Evolutionary conservation across 2,797 vertebrate genomes (phyloP).

Genomic region (Gadopsis bispinosus): DNA sequence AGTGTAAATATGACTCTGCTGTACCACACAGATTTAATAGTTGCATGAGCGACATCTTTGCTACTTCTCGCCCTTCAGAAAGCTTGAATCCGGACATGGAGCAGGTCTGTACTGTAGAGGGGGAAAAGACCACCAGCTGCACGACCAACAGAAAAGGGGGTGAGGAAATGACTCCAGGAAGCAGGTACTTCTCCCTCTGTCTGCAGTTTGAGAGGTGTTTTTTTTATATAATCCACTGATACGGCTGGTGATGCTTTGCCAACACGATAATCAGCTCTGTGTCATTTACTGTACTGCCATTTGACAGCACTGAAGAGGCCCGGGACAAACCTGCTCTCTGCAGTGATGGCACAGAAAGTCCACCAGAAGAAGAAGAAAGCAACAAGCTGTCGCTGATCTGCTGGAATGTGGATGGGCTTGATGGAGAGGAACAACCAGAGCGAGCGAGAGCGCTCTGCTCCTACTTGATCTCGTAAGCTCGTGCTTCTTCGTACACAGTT

Average conservation of each 20-base stretch:
- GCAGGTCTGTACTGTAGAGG: background rate
- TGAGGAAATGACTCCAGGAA: background rate
- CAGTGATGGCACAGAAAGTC: background rate
- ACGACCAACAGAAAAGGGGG: background rate
- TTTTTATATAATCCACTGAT: background rate
- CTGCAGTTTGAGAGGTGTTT: background rate
- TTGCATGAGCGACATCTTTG: background rate
- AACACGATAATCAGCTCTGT: background rate
- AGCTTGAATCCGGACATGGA: background rate
- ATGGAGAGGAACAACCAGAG: slow-evolving; percentile 80
- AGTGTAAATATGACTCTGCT: background rate
- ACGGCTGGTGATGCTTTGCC: background rate
- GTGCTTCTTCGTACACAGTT: background rate
- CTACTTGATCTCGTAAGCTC: slow-evolving; percentile 87
- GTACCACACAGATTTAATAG: background rate
- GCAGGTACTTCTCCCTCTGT: background rate
- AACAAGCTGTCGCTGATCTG: slow-evolving; percentile 86
- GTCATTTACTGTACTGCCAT: slow-evolving; percentile 37
- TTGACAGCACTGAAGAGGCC: slow-evolving; percentile 67
- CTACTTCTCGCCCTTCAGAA: background rate
- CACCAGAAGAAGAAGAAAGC: slow-evolving; percentile 69
- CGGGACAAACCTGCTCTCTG: slow-evolving; percentile 70
- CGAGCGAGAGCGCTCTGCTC: slow-evolving; percentile 88
- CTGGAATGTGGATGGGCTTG: slow-evolving; percentile 93
- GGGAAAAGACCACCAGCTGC: background rate